Evolutionary conservation across 1,140 invertebrate species (phyloP), one percentile per base, ranked within the genome.

Genomic region (Heliconius melpomene): DNA sequence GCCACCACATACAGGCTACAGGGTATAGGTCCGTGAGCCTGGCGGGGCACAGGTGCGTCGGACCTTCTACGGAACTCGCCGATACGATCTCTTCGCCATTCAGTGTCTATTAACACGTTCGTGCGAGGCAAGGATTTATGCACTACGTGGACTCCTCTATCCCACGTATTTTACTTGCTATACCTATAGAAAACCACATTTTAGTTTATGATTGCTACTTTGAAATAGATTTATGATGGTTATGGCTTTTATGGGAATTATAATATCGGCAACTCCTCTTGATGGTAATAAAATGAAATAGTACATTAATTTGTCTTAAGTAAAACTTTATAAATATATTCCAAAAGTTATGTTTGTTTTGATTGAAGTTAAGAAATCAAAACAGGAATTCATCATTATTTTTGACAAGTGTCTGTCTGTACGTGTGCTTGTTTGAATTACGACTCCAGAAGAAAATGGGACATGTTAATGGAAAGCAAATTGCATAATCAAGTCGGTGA

Each of bases 381-480:
- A 66, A 16, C 26, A 66, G n/a, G n/a, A 26, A 66, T 29, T 29
- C 23, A 11, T 66, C 9, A 29, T 66, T 66, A 66, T 66, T 29
- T 26, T 29, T 29, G 60, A 66, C 13, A 66, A 66, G 60, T 29
- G 60, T n/a, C 8, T 29, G 60, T 66, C 0, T 46, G 20, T n/a
- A 29, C 40, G 40, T 46, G 26, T 66, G 60, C 60, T 29, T 66
- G 60, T 23, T 66, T 66, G 60, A 26, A 66, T 29, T 29, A 16
- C 60, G 60, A 66, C 26, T 66, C 23, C 60, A 40, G 54, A 79
- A 77, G 75, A 73, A 80, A 72, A 46, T 80, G 75, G 79, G 79
- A 80, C 79, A 80, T 77, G 79, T 73, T 77, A 73, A 80, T 76
- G 74, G 40, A 50, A 38, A 79, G 79, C 71, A 57, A 81, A 81